Conservation (phyloP, 30 jellyfish, hydroid and myxozoan genomes). For the Aurelia aurita region DNA sequence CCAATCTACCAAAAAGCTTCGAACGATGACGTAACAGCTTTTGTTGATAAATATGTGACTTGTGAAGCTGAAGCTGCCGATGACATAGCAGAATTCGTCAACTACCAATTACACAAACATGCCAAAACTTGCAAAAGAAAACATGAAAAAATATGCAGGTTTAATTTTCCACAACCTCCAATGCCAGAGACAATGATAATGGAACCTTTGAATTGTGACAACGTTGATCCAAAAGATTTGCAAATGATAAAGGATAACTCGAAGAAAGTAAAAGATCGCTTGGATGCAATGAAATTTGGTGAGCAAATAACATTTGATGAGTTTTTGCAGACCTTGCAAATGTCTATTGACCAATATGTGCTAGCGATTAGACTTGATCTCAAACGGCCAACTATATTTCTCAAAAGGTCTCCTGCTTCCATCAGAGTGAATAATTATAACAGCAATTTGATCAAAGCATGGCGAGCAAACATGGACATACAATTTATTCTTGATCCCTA, state of each 20-base stretch:
- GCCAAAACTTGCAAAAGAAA: slow-evolving; percentile 57
- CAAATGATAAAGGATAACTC: not conserved
- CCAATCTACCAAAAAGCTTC: slow-evolving; percentile 12
- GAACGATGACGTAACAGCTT: not conserved
- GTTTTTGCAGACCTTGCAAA: not conserved
- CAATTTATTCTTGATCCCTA: slow-evolving; percentile 39
- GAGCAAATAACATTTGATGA: slow-evolving; percentile 16
- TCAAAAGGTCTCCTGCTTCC: not conserved
- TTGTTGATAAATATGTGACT: slow-evolving; percentile 38
- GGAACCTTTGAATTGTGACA: not conserved
- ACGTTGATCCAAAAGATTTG: not conserved
- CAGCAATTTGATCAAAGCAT: not conserved
- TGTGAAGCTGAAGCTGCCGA: not conserved
- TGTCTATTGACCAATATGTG: not conserved
- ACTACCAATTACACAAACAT: slow-evolving; percentile 55
- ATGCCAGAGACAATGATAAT: slow-evolving; percentile 21
- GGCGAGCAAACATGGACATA: too few species aligned
- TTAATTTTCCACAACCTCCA: slow-evolving; percentile 45
- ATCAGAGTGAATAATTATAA: slow-evolving; percentile 21
- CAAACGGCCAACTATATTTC: not conserved
- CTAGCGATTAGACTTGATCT: not conserved
- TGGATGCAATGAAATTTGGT: slow-evolving; percentile 23
- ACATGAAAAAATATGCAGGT: slow-evolving; percentile 38
- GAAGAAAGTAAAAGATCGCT: not conserved
- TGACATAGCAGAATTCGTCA: slow-evolving; percentile 13